Conservation (phyloP, 2,888 invertebrate species). For the Acanthosepion esculentum region DNA sequence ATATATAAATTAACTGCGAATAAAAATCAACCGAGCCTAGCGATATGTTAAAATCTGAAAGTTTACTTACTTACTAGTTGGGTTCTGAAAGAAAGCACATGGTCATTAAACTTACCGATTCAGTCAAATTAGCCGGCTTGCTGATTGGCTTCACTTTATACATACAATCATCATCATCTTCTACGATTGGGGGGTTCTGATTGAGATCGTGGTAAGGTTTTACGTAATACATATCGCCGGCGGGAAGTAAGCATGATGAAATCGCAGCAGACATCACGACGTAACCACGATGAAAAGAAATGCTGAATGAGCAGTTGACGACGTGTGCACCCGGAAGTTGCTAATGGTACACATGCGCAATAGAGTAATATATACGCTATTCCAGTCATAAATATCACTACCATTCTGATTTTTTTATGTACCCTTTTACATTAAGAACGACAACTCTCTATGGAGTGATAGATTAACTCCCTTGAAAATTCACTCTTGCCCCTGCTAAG, state of each 20-base stretch:
- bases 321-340: neutral
- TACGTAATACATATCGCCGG: slow-evolving; percentile 55
- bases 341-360: neutral
- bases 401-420: neutral
- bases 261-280: neutral
- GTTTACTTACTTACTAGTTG: too few relatives aligned
- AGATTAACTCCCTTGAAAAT: neutral
- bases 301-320: neutral
- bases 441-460: neutral
- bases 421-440: neutral
- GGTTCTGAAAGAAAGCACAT: too few relatives aligned
- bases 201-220: slow-evolving; percentile 55
- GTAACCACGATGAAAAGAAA: neutral
- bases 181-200: neutral
- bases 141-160: neutral
- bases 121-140: neutral
- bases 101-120: neutral
- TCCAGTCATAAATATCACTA: neutral
- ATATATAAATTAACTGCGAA: too few relatives aligned
- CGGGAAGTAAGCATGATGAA: neutral
- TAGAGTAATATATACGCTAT: neutral
- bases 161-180: neutral
- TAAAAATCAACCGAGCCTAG: too few relatives aligned
- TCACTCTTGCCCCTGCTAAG: neutral
- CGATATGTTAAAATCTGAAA: too few relatives aligned